These are phyloP conservation scores for Lithobates pipiens DNA, from an alignment of 2,797 vertebrate genomes.

Conservation along the genomic window DNA sequence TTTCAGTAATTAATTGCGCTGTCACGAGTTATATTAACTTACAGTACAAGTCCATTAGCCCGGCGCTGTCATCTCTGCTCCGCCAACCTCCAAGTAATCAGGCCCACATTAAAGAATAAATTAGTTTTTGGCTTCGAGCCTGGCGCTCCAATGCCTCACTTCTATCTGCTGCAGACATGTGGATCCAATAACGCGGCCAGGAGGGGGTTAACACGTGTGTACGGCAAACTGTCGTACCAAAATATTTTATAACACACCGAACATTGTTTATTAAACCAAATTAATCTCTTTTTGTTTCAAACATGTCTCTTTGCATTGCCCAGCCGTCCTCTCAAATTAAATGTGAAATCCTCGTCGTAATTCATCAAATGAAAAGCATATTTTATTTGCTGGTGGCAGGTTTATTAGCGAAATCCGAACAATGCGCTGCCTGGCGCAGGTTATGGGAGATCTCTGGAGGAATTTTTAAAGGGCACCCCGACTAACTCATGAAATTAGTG, in stretches of 20 bases:
- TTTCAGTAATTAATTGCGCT: constrained; percentile 87
- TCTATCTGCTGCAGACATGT: constrained; percentile 82
- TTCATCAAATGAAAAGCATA: background rate
- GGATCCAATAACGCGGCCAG: constrained; percentile 82
- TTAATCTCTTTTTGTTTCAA: constrained; percentile 71
- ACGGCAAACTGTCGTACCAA: constrained; percentile 71
- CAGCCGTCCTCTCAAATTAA: constrained; percentile 66
- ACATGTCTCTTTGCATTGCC: constrained; percentile 52
- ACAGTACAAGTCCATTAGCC: constrained; percentile 86
- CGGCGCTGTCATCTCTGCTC: constrained; percentile 83
- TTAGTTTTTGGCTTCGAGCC: constrained; percentile 83
- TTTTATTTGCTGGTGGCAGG: background rate
- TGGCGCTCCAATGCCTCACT: constrained; percentile 80
- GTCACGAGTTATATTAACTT: constrained; percentile 88
- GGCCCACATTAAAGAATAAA: constrained; percentile 85
- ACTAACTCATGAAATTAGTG: too few relatives aligned
- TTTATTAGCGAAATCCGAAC: background rate
- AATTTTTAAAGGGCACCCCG: too few relatives aligned
- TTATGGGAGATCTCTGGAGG: too few relatives aligned
- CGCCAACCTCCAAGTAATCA: constrained; percentile 83
- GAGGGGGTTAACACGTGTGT: constrained; percentile 77
- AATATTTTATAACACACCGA: constrained; percentile 71
- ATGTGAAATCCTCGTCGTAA: background rate
- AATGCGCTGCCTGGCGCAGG: too few relatives aligned
- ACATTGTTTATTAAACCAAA: constrained; percentile 76